Conservation (phyloP, 2,888 invertebrate species). For the Eilema depressum region DNA sequence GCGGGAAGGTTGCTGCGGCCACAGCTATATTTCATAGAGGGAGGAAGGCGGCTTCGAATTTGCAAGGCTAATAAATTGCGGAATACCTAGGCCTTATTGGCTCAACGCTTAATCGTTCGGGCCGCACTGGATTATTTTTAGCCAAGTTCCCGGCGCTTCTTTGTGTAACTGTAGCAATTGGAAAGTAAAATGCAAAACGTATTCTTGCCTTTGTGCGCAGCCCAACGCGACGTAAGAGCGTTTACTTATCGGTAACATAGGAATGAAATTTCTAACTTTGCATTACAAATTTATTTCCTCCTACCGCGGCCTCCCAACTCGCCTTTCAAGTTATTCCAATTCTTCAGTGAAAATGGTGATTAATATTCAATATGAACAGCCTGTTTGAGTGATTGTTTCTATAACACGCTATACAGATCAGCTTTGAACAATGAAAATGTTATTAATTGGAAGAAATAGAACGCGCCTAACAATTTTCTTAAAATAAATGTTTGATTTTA, state of each 20-base stretch:
- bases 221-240: slow-evolving; percentile 65
- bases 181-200: slow-evolving; percentile 76
- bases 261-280: slow-evolving; percentile 85
- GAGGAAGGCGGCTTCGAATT: slow-evolving; percentile 77
- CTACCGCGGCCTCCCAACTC: slow-evolving; percentile 69
- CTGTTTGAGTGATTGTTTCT: slow-evolving; percentile 85
- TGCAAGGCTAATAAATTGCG: slow-evolving; percentile 87
- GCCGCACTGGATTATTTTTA: slow-evolving; percentile 78
- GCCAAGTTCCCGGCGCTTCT: slow-evolving; percentile 66
- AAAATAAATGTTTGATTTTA: slow-evolving; percentile 72
- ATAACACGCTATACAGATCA: slow-evolving; percentile 66
- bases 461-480: slow-evolving; percentile 67
- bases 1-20: slow-evolving; percentile 78
- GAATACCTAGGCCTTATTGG: slow-evolving; percentile 85
- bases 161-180: slow-evolving; percentile 65
- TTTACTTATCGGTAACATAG: slow-evolving; percentile 83
- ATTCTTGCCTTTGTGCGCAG: slow-evolving; percentile 77
- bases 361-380: slow-evolving; percentile 86
- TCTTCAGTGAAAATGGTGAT: slow-evolving; percentile 84
- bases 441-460: slow-evolving; percentile 74
- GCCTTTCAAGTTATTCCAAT: slow-evolving; percentile 81
- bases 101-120: slow-evolving; percentile 77
- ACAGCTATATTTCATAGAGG: slow-evolving; percentile 83
- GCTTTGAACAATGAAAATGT: slow-evolving; percentile 71
- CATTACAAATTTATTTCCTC: slow-evolving; percentile 86